Percentiles rank a stretch among this genome's conserved stretches.
These are phyloP conservation scores for Lepus timidus DNA, from an alignment of 2,113 vertebrate genomes.

Conservation along the genomic window DNA sequence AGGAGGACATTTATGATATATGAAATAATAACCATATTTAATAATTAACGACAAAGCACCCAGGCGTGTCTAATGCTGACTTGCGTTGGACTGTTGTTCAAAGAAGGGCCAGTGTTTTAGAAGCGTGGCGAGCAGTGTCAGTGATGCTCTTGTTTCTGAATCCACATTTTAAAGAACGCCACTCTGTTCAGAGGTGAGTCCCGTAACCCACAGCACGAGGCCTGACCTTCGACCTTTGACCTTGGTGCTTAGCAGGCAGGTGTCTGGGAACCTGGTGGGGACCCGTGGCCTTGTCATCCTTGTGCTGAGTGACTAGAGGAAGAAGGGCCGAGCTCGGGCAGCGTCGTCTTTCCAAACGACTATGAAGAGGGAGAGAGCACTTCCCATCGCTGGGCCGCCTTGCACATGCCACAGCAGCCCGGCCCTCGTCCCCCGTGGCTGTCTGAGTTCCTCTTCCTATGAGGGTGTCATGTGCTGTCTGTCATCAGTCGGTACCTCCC, in stretches of 20 bases:
- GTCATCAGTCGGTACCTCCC: neutral
- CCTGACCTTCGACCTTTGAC: neutral
- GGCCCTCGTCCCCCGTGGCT: neutral
- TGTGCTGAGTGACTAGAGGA: neutral
- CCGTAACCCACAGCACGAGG: neutral
- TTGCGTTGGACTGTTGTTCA: constrained; percentile 1
- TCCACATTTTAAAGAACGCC: neutral
- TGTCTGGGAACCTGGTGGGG: neutral
- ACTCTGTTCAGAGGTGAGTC: neutral
- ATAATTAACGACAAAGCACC: neutral
- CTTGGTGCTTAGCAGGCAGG: rapidly evolving
- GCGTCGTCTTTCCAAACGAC: too few species aligned
- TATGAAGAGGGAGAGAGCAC: too few species aligned
- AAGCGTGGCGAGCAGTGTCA: neutral
- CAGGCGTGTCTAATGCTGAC: constrained; percentile 1
- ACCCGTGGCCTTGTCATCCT: neutral
- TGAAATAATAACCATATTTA: constrained; percentile 60
- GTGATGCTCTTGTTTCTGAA: neutral
- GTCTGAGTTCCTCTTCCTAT: neutral
- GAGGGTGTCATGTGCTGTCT: neutral
- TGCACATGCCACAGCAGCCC: too few species aligned
- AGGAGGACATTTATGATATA: constrained; percentile 12
- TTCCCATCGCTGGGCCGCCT: too few species aligned
- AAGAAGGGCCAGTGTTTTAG: neutral
- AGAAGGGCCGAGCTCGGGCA: neutral